A percentile compares a stretch with the other conserved stretches of the same genome.
These are phyloP conservation scores for Orchestes rusci DNA, from an alignment of 2,888 invertebrate species.

Conservation along the genomic window DNA sequence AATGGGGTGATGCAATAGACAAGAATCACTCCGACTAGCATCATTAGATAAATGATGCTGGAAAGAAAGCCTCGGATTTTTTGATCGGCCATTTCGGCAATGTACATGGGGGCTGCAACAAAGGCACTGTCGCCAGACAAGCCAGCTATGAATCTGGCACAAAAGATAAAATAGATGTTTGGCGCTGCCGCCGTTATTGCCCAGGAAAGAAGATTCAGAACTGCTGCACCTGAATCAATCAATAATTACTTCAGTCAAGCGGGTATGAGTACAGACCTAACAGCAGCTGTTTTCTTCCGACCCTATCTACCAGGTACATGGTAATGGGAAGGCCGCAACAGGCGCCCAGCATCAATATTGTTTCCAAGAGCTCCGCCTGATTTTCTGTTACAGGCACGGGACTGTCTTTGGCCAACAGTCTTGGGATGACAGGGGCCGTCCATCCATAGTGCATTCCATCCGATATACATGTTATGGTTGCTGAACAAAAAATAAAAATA, in stretches of 20 bases:
- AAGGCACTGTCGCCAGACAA: slow-evolving; percentile 42
- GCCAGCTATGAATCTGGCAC: slow-evolving; percentile 40
- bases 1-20: slow-evolving; percentile 39
- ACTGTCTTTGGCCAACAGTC: slow-evolving; percentile 32
- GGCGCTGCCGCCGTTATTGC: slow-evolving; percentile 36
- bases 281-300: slow-evolving; percentile 29
- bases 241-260: neutral
- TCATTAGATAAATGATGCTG: slow-evolving; percentile 42
- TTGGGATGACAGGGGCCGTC: slow-evolving; percentile 41
- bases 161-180: slow-evolving; percentile 35
- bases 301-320: slow-evolving; percentile 37
- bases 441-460: slow-evolving; percentile 45
- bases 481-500: slow-evolving; percentile 34
- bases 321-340: slow-evolving; percentile 38
- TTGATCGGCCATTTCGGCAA: slow-evolving; percentile 42
- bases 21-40: slow-evolving; percentile 39
- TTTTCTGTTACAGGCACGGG: slow-evolving; percentile 34
- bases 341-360: slow-evolving; percentile 33
- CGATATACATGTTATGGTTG: slow-evolving; percentile 40
- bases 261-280: neutral
- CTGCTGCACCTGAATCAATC: neutral
- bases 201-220: slow-evolving; percentile 36
- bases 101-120: slow-evolving; percentile 43
- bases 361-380: slow-evolving; percentile 36
- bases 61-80: slow-evolving; percentile 41